Base-by-base conservation (phyloP, 2,888 invertebrate species). In the Sinotaia quadrata region DNA sequence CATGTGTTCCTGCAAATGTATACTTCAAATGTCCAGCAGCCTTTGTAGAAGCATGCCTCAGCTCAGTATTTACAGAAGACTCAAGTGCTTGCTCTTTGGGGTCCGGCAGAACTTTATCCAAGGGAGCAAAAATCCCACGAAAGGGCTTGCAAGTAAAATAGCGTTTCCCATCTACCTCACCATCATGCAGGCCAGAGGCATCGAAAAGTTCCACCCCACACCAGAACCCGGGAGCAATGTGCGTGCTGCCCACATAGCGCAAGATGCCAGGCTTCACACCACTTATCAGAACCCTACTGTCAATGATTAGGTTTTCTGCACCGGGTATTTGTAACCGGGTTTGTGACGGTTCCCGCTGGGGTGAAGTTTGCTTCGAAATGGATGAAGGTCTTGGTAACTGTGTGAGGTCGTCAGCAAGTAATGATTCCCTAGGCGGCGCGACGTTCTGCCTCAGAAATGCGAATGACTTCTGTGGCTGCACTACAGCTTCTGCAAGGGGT, bases 51-150 rank as follows among this genome's bases (percentile, higher is more conserved):
- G 18, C 27, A 7, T 29, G 54, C 27, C 29, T 18, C 54, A 24
- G 54, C 41, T 12, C 18, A 10, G 15, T 41, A 12, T 41, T 41
- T 15, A 41, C n/a, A 47, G 47, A 8, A 4, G 47, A 7, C n/a
- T 7, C 8, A 47, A 24, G 47, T 8, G 47, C 12, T 4, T 47
- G 21, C 24, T 47, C 47, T 47, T 47, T 24, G 8, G 47, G 47
- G 21, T 65, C 68, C 24, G 76, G 75, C 18, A 72, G 67, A n/a
- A 92, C 91, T 84, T 91, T 91, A 52, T 88, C 86, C 36, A 90
- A 86, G 37, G 92, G 92, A 49, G 91, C 92, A 87, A 93, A 91
- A 77, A 93, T 89, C 18, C 93, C 93, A 81, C 91, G 90, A 56
- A 89, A 88, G 7, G 90, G 89, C 29, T 89, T 85, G 84, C 92